phyloP scores from a whole-genome alignment of 2,888 invertebrate genomes.

The Embidobia sp. region DNA sequence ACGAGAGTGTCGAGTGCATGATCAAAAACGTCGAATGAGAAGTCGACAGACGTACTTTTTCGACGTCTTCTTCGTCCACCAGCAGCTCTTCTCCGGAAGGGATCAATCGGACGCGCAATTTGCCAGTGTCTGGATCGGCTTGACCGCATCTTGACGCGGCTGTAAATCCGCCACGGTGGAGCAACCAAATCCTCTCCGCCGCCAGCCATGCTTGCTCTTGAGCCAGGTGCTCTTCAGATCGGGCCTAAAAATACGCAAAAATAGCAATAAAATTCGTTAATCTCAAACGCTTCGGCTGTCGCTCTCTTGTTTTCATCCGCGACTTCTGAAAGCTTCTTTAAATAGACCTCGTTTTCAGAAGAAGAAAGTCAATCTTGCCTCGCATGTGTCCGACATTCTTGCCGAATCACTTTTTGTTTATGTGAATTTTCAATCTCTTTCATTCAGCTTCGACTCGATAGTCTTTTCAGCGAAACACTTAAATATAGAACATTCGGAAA shows the following conservation, averaged over 20 bases:
- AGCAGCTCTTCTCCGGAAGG: slow-evolving; percentile 91
- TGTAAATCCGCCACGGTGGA: slow-evolving; percentile 96
- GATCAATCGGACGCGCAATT: slow-evolving; percentile 89
- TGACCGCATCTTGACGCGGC: slow-evolving; percentile 84
- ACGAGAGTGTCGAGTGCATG: slow-evolving; percentile 4
- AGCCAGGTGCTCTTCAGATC: slow-evolving; percentile 86
- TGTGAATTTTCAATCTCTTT: too few species aligned
- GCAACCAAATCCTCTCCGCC: slow-evolving; percentile 93
- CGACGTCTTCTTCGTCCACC: slow-evolving; percentile 97
- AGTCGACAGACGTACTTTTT: slow-evolving; percentile 89
- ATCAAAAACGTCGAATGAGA: too few species aligned
- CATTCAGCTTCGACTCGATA: too few species aligned
- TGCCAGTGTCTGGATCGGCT: slow-evolving; percentile 83
- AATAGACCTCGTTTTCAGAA: slow-evolving; percentile 23
- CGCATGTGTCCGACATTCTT: too few species aligned
- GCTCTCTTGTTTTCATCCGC: slow-evolving; percentile 2
- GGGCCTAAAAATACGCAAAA: slow-evolving; percentile 83
- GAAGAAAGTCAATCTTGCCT: slow-evolving; percentile 21
- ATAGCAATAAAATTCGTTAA: slow-evolving; percentile 47
- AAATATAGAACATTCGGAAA: too few species aligned
- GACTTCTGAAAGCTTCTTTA: slow-evolving; percentile 36
- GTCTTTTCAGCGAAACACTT: too few species aligned
- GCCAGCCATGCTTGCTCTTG: slow-evolving; percentile 87
- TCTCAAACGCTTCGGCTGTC: slow-evolving; percentile 25
- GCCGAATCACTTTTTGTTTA: too few species aligned